These are phyloP conservation scores for Pseudanteris insignis DNA, from an alignment of 2,888 invertebrate genomes.

Conservation along the genomic window DNA sequence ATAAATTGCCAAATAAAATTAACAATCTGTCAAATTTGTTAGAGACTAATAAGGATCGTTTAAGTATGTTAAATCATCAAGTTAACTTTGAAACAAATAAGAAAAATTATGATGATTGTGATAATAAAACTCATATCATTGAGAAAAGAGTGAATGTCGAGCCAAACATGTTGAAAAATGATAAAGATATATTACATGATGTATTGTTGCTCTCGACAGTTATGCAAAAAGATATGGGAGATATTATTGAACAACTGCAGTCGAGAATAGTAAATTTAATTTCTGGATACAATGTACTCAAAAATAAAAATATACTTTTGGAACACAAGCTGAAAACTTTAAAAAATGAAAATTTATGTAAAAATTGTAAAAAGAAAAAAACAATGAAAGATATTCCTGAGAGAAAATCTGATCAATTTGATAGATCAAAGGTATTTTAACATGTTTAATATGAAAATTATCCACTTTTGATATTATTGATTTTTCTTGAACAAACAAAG, in stretches of 20 bases:
- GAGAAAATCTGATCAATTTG: no score
- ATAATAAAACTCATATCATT: background rate
- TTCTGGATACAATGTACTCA: constrained; percentile 23
- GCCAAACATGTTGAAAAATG: constrained; percentile 3
- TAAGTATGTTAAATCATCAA: constrained; percentile 8
- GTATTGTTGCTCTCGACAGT: constrained; percentile 21
- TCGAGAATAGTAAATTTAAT: constrained; percentile 20
- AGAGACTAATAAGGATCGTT: constrained; percentile 12
- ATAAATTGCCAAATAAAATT: constrained; percentile 7
- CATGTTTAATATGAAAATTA: no score
- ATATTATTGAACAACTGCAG: constrained; percentile 18
- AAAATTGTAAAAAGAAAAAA: constrained; percentile 26
- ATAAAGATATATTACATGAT: constrained; percentile 14
- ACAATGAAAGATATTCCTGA: constrained; percentile 1
- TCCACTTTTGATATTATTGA: no score
- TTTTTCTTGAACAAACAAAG: no score
- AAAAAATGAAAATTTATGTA: constrained; percentile 19
- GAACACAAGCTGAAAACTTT: constrained; percentile 21
- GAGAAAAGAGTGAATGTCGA: background rate
- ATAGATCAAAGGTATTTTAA: no score
- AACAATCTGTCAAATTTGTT: constrained; percentile 24
- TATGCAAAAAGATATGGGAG: constrained; percentile 30
- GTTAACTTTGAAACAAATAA: background rate
- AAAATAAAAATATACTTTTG: constrained; percentile 23
- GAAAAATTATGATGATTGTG: constrained; percentile 4